These are phyloP conservation scores for Rotaria magnacalcarata DNA, from an alignment of 2,888 invertebrate genomes.

Conservation along the genomic window DNA sequence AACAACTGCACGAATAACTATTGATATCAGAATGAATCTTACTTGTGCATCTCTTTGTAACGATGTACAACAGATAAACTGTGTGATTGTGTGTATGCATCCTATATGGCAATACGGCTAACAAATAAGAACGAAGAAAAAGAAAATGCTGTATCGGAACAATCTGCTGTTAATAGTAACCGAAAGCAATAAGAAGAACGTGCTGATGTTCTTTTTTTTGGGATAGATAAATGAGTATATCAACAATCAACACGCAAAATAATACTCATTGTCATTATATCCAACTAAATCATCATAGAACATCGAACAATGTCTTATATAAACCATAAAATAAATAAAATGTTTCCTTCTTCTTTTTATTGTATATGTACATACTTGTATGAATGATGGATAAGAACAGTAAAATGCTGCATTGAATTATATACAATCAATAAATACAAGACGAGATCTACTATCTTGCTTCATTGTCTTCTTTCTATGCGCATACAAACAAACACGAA, in stretches of 20 bases:
- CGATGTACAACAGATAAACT: background rate
- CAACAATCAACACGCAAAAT: slow-evolving; percentile 1
- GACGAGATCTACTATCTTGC: background rate
- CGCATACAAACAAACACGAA: background rate
- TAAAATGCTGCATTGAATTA: background rate
- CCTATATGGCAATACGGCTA: background rate
- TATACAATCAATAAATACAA: background rate
- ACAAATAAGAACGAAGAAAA: background rate
- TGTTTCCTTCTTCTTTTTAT: background rate
- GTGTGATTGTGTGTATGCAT: background rate
- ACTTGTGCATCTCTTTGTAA: background rate
- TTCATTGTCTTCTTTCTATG: background rate
- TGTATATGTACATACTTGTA: background rate
- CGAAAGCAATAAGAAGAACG: background rate
- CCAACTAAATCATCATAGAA: background rate
- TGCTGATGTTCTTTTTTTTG: background rate
- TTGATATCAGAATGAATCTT: background rate
- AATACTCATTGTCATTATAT: background rate
- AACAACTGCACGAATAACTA: background rate
- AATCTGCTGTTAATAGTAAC: background rate
- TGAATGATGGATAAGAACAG: slow-evolving; percentile 10
- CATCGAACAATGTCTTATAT: background rate
- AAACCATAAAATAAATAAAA: background rate
- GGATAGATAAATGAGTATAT: background rate
- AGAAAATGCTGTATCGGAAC: background rate